Percentiles rank a stretch among this genome's conserved stretches.
Evolutionary conservation across 2,888 invertebrate species (phyloP).

Genomic region (Frankliniella fusca): DNA sequence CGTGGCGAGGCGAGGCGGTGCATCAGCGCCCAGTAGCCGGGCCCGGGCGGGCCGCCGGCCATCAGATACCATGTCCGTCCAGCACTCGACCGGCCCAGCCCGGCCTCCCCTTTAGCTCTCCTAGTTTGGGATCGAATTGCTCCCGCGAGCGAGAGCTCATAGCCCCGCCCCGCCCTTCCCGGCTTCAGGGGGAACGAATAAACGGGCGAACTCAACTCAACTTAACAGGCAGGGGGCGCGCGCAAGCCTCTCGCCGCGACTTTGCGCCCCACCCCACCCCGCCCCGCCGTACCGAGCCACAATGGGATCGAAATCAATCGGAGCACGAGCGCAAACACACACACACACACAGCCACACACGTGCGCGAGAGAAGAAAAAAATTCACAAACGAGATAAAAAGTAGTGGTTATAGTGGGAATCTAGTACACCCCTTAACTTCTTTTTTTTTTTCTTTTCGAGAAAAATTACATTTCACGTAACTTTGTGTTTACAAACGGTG

Average conservation of each 20-base stretch:
- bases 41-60: background rate
- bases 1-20: background rate
- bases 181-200: background rate
- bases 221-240: background rate
- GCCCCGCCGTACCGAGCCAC: background rate
- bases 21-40: background rate
- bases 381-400: background rate
- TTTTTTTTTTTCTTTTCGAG: too few relatives aligned
- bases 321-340: background rate
- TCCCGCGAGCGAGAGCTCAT: background rate
- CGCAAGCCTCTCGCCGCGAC: constrained; percentile 1
- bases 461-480: too few relatives aligned
- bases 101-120: background rate
- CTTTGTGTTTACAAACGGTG: too few relatives aligned
- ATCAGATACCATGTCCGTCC: background rate
- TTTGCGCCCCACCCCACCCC: background rate
- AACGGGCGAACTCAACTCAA: too few relatives aligned
- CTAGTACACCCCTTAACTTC: too few relatives aligned
- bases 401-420: too few relatives aligned
- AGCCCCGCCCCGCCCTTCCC: background rate
- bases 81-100: background rate
- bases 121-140: constrained; percentile 12
- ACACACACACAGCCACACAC: too few relatives aligned
- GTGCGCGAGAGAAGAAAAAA: background rate
- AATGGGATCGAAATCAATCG: background rate